phyloP scores from a whole-genome alignment of 2,113 vertebrate species.

The Chamaetylas fuelleborni region DNA sequence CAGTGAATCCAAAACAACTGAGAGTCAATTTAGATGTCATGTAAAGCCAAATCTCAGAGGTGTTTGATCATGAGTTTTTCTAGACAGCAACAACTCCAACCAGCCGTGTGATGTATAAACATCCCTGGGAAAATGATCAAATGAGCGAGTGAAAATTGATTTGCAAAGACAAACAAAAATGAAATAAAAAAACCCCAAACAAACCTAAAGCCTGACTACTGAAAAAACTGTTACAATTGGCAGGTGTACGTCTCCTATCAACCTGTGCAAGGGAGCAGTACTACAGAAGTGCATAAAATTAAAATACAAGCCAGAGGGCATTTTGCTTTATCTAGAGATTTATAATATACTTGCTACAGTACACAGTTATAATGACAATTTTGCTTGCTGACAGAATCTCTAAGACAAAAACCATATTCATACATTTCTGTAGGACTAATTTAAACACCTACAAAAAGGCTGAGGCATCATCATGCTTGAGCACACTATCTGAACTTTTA shows the following conservation, averaged over 20 bases:
- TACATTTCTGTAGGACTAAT: neutral
- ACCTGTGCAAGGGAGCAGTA: neutral
- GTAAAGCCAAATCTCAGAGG: neutral
- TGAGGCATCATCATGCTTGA: neutral
- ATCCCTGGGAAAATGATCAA: neutral
- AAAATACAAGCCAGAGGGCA: fast-evolving
- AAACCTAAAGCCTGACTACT: neutral
- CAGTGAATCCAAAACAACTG: neutral
- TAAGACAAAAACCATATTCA: neutral
- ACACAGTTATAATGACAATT: neutral
- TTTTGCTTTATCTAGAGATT: neutral
- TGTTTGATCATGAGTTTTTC: neutral
- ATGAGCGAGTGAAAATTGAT: neutral
- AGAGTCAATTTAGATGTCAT: neutral
- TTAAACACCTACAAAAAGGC: neutral
- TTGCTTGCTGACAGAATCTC: neutral
- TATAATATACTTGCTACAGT: neutral
- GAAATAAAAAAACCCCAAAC: too few relatives aligned
- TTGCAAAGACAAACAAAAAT: neutral
- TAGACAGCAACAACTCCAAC: neutral
- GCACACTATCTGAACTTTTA: neutral
- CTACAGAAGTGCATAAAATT: neutral
- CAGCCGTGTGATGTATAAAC: neutral
- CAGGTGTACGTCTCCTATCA: neutral
- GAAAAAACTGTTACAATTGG: neutral